phyloP scores from a whole-genome alignment of 1,140 invertebrate genomes.

The Drosophila tani region DNA sequence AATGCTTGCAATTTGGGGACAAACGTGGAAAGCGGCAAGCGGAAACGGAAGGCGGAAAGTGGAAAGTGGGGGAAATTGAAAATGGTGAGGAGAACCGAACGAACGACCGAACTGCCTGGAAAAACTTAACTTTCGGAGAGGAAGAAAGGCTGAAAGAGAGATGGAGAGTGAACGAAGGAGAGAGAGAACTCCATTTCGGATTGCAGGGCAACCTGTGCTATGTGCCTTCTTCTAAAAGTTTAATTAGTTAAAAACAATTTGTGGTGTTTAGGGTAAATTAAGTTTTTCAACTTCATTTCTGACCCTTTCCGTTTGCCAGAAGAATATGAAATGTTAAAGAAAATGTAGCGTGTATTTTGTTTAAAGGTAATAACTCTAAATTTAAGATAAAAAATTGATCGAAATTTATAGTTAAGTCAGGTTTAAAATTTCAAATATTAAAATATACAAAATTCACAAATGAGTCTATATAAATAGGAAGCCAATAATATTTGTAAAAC shows the following conservation, averaged over 20 bases:
- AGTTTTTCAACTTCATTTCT: neutral
- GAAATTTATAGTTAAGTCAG: too few relatives aligned
- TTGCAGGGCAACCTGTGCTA: constrained; percentile 4
- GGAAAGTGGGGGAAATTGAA: neutral
- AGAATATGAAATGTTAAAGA: too few relatives aligned
- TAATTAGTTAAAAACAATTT: constrained; percentile 13
- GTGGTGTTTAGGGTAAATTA: neutral
- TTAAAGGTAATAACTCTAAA: too few relatives aligned
- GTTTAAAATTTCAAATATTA: too few relatives aligned
- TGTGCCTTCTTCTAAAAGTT: neutral
- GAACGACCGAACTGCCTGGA: constrained; percentile 14
- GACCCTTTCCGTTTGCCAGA: neutral
- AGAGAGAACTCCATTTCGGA: constrained; percentile 6
- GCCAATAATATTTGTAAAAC: too few relatives aligned
- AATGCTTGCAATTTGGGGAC: constrained; percentile 58
- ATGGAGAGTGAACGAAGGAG: constrained; percentile 1
- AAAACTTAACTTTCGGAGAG: constrained; percentile 23
- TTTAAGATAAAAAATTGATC: too few relatives aligned
- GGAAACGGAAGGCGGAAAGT: constrained; percentile 7
- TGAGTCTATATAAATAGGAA: too few relatives aligned
- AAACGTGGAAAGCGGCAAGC: constrained; percentile 25
- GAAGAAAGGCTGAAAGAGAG: neutral
- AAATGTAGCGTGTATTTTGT: neutral
- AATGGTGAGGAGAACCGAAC: constrained; percentile 1
- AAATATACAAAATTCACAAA: too few relatives aligned